Base-by-base conservation (phyloP, 2,797 vertebrate genomes). In the Hirundo rustica region DNA sequence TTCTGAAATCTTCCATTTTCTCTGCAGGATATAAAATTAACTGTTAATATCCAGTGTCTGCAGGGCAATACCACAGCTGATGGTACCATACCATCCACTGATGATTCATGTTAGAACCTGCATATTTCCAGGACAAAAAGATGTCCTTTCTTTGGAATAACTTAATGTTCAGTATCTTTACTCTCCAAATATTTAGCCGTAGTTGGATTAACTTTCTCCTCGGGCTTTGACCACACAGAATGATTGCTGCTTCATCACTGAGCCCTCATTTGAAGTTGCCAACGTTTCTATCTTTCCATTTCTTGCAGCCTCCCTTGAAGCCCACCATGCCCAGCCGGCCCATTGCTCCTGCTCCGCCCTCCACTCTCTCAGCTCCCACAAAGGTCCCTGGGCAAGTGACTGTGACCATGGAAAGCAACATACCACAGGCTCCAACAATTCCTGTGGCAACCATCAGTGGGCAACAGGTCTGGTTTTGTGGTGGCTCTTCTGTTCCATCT, bases 391-490 rank as follows among this genome's bases (percentile, higher is more conserved):
- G 99, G 64, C 99, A 99, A 95, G 99, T 99, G 76, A 99, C 99
- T 6, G 99, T 99, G 70, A 99, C 99, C 83, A 98, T 99, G 98
- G 99, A 99, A 93, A 99, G 98, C 97, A 99, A 94, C 92, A 99
- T 99, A 61, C 97, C 99, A 60, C 98, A 99, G 89, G 98, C 99
- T 87, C 98, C 98, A 27, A 98, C 99, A 73, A 99, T 99, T 96
- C 99, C 99, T 18, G 99, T 99, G 98, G 99, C 99, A 95, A 99
- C 99, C 45, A 99, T 99, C 98, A 99, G 99, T 93, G 98, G 99
- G 93, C 99, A 99, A 89, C 99, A 99, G 99, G 99, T 99, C 91
- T 96, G 97, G 0, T 22, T 36, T 34, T 61, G 30, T 38, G 23
- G 10, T 47, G 42, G 2, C 17, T 60, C 9, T 86, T 44, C 14